phyloP scores from a whole-genome alignment of 2,888 invertebrate species.

The Buathra laborator region DNA sequence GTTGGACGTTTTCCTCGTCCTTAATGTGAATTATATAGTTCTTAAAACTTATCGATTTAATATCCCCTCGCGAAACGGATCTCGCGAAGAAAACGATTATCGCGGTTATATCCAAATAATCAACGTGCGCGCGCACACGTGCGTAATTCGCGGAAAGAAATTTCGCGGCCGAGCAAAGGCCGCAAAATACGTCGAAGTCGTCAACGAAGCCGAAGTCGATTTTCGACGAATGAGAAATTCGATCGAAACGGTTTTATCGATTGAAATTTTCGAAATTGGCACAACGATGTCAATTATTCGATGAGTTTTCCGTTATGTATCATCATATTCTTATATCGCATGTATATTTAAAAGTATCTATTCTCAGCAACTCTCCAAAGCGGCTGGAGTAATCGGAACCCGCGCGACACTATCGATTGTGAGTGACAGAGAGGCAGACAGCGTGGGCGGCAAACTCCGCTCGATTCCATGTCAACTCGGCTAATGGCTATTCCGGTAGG shows the following conservation, averaged over 20 bases:
- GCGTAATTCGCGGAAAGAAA: neutral
- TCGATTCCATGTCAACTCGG: slow-evolving; percentile 78
- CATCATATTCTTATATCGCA: neutral
- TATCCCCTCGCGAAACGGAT: slow-evolving; percentile 68
- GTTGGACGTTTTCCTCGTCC: slow-evolving; percentile 77
- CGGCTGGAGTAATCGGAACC: slow-evolving; percentile 20
- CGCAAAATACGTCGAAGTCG: too few species aligned
- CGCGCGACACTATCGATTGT: slow-evolving; percentile 40
- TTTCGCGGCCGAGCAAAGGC: neutral
- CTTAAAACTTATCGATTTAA: slow-evolving; percentile 74
- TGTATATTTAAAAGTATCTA: slow-evolving; percentile 14
- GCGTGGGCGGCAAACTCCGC: slow-evolving; percentile 69
- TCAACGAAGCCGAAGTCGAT: neutral
- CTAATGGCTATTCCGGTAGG: slow-evolving; percentile 76
- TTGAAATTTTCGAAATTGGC: neutral
- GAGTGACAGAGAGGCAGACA: slow-evolving; percentile 7
- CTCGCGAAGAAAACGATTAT: slow-evolving; percentile 61
- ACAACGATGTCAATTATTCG: neutral
- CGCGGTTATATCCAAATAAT: slow-evolving; percentile 1
- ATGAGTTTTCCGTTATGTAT: neutral
- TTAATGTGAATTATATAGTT: slow-evolving; percentile 73
- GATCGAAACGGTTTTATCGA: neutral
- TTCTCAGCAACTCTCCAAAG: slow-evolving; percentile 4
- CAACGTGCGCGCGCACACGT: neutral
- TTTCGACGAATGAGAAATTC: neutral